phyloP scores from a whole-genome alignment of 1,140 invertebrate species.

The Spodoptera frugiperda region DNA sequence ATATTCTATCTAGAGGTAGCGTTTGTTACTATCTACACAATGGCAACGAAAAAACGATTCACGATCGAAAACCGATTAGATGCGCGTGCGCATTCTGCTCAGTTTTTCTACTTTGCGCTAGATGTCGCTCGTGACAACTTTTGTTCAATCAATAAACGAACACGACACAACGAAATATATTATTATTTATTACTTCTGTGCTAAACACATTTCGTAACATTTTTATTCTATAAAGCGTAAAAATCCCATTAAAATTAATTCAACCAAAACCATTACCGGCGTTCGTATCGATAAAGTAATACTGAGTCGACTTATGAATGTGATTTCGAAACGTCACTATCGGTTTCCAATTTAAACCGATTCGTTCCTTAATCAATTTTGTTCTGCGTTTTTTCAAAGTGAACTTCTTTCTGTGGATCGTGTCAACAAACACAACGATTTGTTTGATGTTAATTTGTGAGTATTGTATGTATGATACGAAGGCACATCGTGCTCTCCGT shows the following conservation, averaged over 20 bases:
- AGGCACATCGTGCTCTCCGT: slow-evolving; percentile 42
- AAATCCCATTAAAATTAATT: slow-evolving; percentile 86
- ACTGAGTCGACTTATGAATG: slow-evolving; percentile 83
- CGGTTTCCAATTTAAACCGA: slow-evolving; percentile 85
- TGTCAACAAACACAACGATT: slow-evolving; percentile 72
- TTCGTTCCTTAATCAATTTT: slow-evolving; percentile 86
- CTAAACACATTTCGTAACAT: slow-evolving; percentile 82
- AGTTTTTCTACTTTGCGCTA: slow-evolving; percentile 61
- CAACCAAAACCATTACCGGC: slow-evolving; percentile 83
- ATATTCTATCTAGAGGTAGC: slow-evolving; percentile 32
- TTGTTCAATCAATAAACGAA: slow-evolving; percentile 55
- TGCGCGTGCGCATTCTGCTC: slow-evolving; percentile 73
- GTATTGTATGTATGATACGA: slow-evolving; percentile 54
- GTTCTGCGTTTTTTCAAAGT: slow-evolving; percentile 79
- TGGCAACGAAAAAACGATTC: slow-evolving; percentile 57
- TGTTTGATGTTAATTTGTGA: slow-evolving; percentile 69
- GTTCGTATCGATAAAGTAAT: slow-evolving; percentile 85
- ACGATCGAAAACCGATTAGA: slow-evolving; percentile 63
- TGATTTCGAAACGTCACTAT: slow-evolving; percentile 86
- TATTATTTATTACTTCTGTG: slow-evolving; percentile 77
- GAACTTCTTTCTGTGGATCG: slow-evolving; percentile 70
- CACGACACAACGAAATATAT: slow-evolving; percentile 56
- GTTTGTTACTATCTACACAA: slow-evolving; percentile 24
- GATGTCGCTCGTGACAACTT: slow-evolving; percentile 64
- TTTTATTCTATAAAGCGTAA: slow-evolving; percentile 83